phyloP scores from a whole-genome alignment of 2,888 invertebrate genomes.

The Crocallis elinguaria region DNA sequence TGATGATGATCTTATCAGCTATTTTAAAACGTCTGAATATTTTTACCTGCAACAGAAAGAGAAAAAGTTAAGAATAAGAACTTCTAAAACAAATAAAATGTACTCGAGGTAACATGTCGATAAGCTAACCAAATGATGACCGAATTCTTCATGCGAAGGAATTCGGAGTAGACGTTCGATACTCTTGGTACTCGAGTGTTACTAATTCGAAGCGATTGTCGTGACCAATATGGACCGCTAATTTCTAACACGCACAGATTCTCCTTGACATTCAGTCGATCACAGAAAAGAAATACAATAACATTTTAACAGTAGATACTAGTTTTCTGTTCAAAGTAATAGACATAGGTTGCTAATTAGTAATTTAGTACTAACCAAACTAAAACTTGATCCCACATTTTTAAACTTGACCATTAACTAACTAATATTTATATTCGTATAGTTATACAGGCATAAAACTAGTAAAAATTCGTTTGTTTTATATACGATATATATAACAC shows the following conservation, averaged over 20 bases:
- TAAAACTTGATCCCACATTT: too few species aligned
- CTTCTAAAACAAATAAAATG: not conserved
- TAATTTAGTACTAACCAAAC: too few species aligned
- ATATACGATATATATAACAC: too few species aligned
- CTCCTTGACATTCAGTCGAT: constrained; percentile 43
- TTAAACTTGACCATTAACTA: too few species aligned
- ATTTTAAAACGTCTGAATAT: not conserved
- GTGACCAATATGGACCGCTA: constrained; percentile 28
- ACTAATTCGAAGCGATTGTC: constrained; percentile 16
- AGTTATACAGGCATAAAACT: not conserved
- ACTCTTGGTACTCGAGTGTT: constrained; percentile 13
- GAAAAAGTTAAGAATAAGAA: not conserved
- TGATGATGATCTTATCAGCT: not conserved
- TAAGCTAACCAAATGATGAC: not conserved
- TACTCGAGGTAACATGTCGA: not conserved
- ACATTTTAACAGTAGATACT: not conserved
- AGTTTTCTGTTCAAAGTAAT: too few species aligned
- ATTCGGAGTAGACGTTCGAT: constrained; percentile 7
- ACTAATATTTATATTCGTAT: too few species aligned
- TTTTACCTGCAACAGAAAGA: constrained; percentile 17
- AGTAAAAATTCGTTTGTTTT: not conserved
- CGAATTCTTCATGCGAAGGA: not conserved
- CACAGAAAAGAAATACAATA: constrained; percentile 12
- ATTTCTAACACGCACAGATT: constrained; percentile 34
- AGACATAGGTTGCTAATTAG: too few species aligned